A percentile compares a stretch with the other conserved stretches of the same genome.
Conservation (phyloP, 2,113 vertebrate species). For the Sorex fumeus region DNA sequence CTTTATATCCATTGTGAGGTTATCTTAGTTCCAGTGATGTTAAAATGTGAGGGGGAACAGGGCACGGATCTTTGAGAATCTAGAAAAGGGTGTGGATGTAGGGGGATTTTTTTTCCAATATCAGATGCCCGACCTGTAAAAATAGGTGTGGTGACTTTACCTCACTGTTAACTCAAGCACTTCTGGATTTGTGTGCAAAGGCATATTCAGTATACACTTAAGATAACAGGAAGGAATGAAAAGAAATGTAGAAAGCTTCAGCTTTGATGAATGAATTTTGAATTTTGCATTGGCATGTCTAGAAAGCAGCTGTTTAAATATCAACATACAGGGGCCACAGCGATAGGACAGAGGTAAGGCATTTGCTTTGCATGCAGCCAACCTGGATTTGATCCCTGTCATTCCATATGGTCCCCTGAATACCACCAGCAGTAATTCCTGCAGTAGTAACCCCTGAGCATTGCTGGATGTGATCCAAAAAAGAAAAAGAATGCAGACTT, state of each 20-base stretch:
- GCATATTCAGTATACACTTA: not conserved
- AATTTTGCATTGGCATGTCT: not conserved
- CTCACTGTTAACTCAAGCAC: not conserved
- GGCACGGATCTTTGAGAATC: not conserved
- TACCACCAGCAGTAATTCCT: no score
- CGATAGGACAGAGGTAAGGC: no score
- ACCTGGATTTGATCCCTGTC: no score
- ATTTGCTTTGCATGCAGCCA: no score
- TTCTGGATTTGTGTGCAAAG: not conserved
- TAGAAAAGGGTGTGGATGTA: not conserved
- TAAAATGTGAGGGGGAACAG: not conserved
- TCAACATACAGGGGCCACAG: not conserved
- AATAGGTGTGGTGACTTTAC: not conserved
- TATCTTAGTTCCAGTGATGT: conserved; percentile 28
- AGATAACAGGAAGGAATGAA: not conserved
- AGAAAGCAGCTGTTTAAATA: conserved; percentile 49
- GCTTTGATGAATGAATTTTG: not conserved
- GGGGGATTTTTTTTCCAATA: not conserved
- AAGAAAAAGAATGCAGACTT: not conserved
- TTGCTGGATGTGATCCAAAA: no score
- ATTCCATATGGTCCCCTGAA: no score
- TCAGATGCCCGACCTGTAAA: not conserved
- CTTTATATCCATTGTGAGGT: not conserved
- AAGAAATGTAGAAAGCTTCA: conserved; percentile 2
- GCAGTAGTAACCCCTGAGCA: no score